Evolutionary conservation across 2,113 vertebrate genomes (phyloP), one percentile per base, ranked within the genome.

Genomic region (Limnothrissa miodon): DNA sequence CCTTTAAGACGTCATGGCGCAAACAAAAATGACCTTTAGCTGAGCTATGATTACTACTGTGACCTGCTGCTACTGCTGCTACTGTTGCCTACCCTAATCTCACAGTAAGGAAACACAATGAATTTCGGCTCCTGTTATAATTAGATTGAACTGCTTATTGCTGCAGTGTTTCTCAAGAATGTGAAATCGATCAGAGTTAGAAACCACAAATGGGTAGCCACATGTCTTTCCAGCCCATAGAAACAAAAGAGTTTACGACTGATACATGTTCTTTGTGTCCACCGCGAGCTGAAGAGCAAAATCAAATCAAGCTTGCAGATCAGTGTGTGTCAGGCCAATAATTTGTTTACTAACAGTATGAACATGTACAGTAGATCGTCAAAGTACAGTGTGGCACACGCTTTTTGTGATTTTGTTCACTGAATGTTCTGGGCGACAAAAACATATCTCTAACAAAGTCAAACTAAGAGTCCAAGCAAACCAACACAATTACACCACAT

Each of bases 21-120:
- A 82, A 87, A 88, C 87, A 91, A 89, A 86, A 82, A 81, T 91
- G 88, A 92, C 89, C 91, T 93, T 93, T 82, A n/a, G 82, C 87
- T 78, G 84, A 80, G 78, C 83, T 81, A 83, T 82, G 78, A 89
- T 89, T 59, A 91, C 85, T 87, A 87, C 86, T 87, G 84, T 88
- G 83, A 2, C 66, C 10, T 9, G 25, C 59, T 66, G 66, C 66
- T 82, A 8, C 59, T 66, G 66, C 66, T 82, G 80, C 48, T 78
- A 33, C 66, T 85, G 78, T 80, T 91, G 86, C 84, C 85, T 90
- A 42, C 84, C 86, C 86, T 86, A 84, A 88, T 91, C 84, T 85
- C 39, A 15, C 80, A 87, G 82, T 87, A 81, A 87, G 81, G 44
- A 81, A 81, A 85, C 80, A 82, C 13, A 82, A 86, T 87, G 78